These are phyloP conservation scores for Alaudala cheleensis DNA, from an alignment of 2,113 vertebrate genomes.

Conservation along the genomic window DNA sequence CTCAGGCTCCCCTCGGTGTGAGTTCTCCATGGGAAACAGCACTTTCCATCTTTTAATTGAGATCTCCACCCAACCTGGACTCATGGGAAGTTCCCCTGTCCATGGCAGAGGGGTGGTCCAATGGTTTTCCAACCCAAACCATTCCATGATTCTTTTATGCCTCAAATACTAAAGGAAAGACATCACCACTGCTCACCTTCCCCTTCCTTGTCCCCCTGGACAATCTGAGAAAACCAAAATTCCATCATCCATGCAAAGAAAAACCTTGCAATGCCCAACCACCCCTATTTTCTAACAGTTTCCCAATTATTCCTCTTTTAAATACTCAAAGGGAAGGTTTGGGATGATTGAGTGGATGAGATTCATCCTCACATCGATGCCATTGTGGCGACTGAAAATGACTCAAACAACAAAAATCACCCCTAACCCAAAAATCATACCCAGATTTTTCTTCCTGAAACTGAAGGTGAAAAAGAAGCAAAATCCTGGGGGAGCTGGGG, in stretches of 20 bases:
- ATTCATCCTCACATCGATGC: accelerated
- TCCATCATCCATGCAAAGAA: accelerated
- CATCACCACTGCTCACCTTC: accelerated
- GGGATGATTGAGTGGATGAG: not conserved
- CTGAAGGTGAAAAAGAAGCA: not conserved
- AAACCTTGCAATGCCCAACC: not conserved
- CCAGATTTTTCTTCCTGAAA: not conserved
- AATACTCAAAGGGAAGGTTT: too few species aligned
- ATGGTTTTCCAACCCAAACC: not conserved
- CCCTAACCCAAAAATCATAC: not conserved
- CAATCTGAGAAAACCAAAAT: not conserved
- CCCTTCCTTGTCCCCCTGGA: not conserved
- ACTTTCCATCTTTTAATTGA: not conserved
- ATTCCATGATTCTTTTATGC: not conserved
- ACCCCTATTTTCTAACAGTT: accelerated
- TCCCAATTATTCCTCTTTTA: not conserved
- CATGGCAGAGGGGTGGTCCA: accelerated
- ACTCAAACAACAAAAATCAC: not conserved
- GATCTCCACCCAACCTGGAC: not conserved
- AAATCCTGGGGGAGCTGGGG: not conserved
- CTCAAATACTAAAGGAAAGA: not conserved
- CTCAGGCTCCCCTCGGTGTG: accelerated
- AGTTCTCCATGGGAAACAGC: not conserved
- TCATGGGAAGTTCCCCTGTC: accelerated
- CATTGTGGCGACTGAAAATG: accelerated